phyloP scores from a whole-genome alignment of 2,888 invertebrate genomes.

The Adineta ricciae region DNA sequence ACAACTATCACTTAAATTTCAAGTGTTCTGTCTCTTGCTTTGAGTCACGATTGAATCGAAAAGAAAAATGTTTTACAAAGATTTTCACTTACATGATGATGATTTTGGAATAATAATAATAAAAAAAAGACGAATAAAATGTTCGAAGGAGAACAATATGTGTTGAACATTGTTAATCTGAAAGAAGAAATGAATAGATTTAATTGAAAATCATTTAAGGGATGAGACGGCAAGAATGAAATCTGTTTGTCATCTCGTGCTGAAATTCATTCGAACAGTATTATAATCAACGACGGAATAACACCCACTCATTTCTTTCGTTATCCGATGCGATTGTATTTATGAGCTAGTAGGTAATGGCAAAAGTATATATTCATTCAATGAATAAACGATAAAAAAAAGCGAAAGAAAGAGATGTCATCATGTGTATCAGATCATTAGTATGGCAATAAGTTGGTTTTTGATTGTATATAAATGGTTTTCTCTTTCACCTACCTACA shows the following conservation, averaged over 20 bases:
- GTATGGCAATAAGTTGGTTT: not conserved
- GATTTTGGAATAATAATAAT: not conserved
- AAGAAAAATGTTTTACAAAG: not conserved
- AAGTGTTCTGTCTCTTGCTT: too few species aligned
- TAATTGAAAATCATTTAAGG: not conserved
- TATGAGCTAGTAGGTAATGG: not conserved
- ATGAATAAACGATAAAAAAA: not conserved
- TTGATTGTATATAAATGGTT: constrained; percentile 2
- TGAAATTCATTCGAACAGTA: not conserved
- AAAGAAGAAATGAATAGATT: not conserved
- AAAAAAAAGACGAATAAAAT: not conserved
- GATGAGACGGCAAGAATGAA: not conserved
- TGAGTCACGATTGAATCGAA: not conserved
- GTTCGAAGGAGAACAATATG: not conserved
- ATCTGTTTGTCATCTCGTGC: not conserved
- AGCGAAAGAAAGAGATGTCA: not conserved
- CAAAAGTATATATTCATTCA: not conserved
- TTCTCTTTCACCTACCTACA: not conserved
- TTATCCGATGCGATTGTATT: not conserved
- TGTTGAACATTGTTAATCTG: not conserved
- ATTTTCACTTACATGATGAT: not conserved
- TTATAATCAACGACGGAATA: not conserved
- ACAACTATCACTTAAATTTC: too few species aligned
- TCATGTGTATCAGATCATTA: not conserved
- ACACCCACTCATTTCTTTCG: not conserved